These are phyloP conservation scores for Pseudomyrmex dendroicus DNA, from an alignment of 1,140 invertebrate species.

Conservation along the genomic window DNA sequence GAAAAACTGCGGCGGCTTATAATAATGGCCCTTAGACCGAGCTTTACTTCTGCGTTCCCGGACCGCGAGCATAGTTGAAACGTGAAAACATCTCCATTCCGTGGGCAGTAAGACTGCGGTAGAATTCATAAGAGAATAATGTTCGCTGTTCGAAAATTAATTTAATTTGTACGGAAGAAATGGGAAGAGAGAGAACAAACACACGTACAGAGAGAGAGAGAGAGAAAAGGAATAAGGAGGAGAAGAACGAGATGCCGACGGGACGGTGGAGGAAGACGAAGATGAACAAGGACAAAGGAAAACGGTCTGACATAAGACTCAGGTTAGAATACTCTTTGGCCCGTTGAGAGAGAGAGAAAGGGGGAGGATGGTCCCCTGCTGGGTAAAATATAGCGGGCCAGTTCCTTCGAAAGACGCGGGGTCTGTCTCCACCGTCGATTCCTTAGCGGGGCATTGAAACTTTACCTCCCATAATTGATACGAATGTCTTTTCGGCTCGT, in stretches of 20 bases:
- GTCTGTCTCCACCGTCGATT: conserved; percentile 74
- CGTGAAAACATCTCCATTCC: conserved; percentile 77
- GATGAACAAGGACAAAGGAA: conserved; percentile 43
- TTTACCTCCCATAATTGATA: conserved; percentile 84
- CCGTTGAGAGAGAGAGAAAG: conserved; percentile 10
- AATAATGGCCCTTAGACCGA: conserved; percentile 61
- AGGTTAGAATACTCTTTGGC: conserved; percentile 69
- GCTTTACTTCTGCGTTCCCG: conserved; percentile 32
- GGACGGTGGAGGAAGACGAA: not conserved
- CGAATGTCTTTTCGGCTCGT: conserved; percentile 83
- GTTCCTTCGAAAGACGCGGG: conserved; percentile 76
- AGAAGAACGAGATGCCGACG: conserved; percentile 13
- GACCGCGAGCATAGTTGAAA: conserved; percentile 41
- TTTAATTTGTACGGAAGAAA: conserved; percentile 78
- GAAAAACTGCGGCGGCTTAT: conserved; percentile 56
- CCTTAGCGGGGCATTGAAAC: conserved; percentile 74
- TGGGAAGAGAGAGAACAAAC: conserved; percentile 10
- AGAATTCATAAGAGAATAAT: conserved; percentile 79
- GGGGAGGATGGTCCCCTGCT: conserved; percentile 73
- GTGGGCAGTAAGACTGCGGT: conserved; percentile 54
- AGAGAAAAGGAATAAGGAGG: not conserved
- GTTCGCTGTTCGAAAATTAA: conserved; percentile 76
- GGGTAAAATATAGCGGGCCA: conserved; percentile 82
- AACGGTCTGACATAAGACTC: conserved; percentile 63
- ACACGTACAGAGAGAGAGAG: not conserved